phyloP scores from a whole-genome alignment of 2,888 invertebrate genomes.

The Micoletzkya japonica region DNA sequence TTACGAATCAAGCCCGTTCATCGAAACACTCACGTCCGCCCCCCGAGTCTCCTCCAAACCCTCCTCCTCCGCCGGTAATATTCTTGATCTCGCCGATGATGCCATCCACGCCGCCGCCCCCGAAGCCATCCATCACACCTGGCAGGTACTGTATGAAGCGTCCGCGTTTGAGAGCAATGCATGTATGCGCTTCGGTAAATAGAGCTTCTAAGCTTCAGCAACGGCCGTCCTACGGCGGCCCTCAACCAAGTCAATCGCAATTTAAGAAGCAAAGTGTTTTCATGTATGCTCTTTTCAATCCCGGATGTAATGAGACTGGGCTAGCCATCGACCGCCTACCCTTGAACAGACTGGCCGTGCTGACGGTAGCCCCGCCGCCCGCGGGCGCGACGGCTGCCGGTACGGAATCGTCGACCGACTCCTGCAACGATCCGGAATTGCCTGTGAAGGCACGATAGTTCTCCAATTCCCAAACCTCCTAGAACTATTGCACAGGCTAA shows the following conservation, averaged over 20 bases:
- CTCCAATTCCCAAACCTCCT: not conserved
- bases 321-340: no score
- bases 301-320: no score
- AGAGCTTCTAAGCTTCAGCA: no score
- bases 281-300: no score
- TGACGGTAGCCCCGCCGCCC: not conserved
- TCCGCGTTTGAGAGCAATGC: no score
- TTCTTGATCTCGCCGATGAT: conserved; percentile 48
- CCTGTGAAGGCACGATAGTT: not conserved
- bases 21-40: not conserved
- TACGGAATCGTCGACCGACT: conserved; percentile 22
- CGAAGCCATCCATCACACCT: conserved; percentile 43
- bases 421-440: not conserved
- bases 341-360: conserved; percentile 26
- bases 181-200: no score
- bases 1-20: not conserved
- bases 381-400: conserved; percentile 1
- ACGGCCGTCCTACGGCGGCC: no score
- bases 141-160: not conserved
- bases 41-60: conserved; percentile 28
- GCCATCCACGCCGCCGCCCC: conserved; percentile 37
- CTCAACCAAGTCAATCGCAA: no score
- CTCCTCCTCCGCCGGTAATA: conserved; percentile 49
- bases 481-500: not conserved
- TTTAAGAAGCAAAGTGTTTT: no score